Percentiles rank a stretch among this genome's conserved stretches.
Conservation (phyloP, 2,888 invertebrate genomes). For the Cheilosia grossa region DNA sequence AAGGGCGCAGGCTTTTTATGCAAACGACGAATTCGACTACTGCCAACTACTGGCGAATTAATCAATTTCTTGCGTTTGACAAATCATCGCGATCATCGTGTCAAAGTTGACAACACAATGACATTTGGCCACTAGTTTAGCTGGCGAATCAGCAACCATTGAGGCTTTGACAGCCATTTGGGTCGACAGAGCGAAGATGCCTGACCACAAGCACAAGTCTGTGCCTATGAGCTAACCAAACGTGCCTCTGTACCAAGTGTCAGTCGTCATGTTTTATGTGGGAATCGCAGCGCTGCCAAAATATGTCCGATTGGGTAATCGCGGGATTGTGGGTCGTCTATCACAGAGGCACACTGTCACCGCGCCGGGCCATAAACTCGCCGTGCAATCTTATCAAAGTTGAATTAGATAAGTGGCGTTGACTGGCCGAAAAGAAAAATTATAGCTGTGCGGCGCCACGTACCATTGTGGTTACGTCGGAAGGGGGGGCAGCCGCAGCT, state of each 20-base stretch:
- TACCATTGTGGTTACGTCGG: neutral
- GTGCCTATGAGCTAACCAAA: neutral
- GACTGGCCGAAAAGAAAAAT: constrained; percentile 32
- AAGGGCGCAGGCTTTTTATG: constrained; percentile 21
- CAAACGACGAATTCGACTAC: constrained; percentile 1
- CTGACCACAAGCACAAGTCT: constrained; percentile 12
- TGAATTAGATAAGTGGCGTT: constrained; percentile 39
- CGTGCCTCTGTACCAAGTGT: constrained; percentile 4
- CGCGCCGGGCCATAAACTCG: neutral
- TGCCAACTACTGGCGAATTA: constrained; percentile 10
- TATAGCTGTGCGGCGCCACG: neutral
- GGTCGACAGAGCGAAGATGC: constrained; percentile 31
- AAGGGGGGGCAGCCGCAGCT: neutral
- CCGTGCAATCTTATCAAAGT: constrained; percentile 59
- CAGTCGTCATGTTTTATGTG: neutral
- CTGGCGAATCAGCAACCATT: neutral
- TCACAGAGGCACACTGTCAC: neutral
- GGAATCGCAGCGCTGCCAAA: constrained; percentile 24
- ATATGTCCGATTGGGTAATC: constrained; percentile 18
- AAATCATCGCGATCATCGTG: constrained; percentile 26
- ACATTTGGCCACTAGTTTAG: constrained; percentile 14
- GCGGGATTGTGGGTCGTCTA: neutral
- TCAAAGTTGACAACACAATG: constrained; percentile 31
- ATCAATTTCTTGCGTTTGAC: constrained; percentile 32
- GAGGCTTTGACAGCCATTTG: constrained; percentile 14